Evolutionary conservation across 1,140 invertebrate species (phyloP).

Genomic region (Temnothorax nylanderi): DNA sequence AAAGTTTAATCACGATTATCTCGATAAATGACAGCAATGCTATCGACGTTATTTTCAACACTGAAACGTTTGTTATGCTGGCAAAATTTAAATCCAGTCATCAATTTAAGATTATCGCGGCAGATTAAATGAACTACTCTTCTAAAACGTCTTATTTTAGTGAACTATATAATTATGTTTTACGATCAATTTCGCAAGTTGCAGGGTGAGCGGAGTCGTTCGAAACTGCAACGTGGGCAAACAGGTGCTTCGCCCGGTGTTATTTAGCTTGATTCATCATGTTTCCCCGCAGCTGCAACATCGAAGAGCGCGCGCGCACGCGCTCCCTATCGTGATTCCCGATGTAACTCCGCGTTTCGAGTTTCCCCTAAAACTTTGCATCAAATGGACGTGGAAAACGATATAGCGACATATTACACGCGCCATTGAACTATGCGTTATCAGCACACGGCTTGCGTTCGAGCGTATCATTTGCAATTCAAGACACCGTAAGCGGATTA

Average conservation of each 20-base stretch:
- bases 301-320: constrained; percentile 38
- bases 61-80: neutral
- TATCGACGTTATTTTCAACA: neutral
- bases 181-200: constrained; percentile 52
- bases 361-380: constrained; percentile 68
- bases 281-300: constrained; percentile 63
- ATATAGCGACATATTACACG: constrained; percentile 67
- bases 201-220: constrained; percentile 29
- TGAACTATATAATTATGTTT: constrained; percentile 81
- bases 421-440: constrained; percentile 64
- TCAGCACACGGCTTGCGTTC: constrained; percentile 20
- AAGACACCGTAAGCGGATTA: constrained; percentile 28
- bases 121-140: neutral
- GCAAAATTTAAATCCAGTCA: neutral
- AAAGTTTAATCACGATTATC: neutral
- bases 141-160: constrained; percentile 76
- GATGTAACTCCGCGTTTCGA: constrained; percentile 63
- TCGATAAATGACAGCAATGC: neutral
- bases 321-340: constrained; percentile 55
- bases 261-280: constrained; percentile 69
- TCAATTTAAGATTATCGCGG: neutral
- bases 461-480: constrained; percentile 51
- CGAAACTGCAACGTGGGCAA: constrained; percentile 60
- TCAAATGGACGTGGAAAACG: constrained; percentile 59
- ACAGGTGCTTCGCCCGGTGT: constrained; percentile 63